Evolutionary conservation across 2,888 invertebrate species (phyloP), one percentile per base, ranked within the genome.

Genomic region (Acleris cristana): DNA sequence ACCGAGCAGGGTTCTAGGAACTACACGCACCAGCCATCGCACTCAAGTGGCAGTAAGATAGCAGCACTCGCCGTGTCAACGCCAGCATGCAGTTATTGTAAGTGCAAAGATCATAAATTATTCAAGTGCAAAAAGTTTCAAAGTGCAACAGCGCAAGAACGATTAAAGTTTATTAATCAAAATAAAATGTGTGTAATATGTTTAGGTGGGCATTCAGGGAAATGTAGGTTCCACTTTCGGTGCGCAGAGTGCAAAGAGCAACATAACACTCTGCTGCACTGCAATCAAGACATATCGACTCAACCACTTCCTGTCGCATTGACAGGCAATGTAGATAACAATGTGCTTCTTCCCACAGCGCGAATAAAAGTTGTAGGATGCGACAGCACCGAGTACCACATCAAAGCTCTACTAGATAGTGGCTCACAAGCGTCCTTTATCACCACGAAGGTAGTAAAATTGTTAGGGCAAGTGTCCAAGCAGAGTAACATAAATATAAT

Each of bases 391-490:
- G 71, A 69, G 56, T 14, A 62, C 3, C 60, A 69, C 62, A 23
- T 66, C 4, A 71, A 70, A 30, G 68, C 70, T 2, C 30, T 71
- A 1, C 40, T 72, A 3, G 70, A 72, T 30, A 69, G 65, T 59
- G 70, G 68, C 3, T 71, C 71, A 5, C 71, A 72, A 34, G 34
- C 48, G 3, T 70, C 69, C 8, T 68, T 70, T 6, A 40, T 64
- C 3, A 51, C 71, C 2, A 19, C 49, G 6, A 61, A 63, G n/a
- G 44, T 54, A 5, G 54, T 69, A 1, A 8, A 66, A 5, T n/a
- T 60, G 30, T 58, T 71, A 34, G 59, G 54, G 2, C 19, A 53
- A 8, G 51, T 16, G 12, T 70, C 71, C 16, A 64, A 2, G 7
- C 44, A 45, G 19, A 58, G 2, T 4, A 16, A 57, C 19, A 64